Conservation (phyloP, 2,113 vertebrate genomes). For the Passer montanus region DNA sequence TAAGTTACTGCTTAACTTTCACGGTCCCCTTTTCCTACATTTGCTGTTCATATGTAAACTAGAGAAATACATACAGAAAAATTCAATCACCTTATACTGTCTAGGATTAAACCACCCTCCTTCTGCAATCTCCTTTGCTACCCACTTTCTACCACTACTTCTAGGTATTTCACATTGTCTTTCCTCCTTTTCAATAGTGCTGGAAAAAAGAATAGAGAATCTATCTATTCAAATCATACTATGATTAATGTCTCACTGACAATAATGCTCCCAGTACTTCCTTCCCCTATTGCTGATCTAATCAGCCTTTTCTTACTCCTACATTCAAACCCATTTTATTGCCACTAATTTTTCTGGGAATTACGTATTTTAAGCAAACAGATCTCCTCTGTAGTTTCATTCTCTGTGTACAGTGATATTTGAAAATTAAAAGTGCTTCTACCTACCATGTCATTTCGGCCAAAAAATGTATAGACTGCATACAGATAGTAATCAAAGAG, state of each 20-base stretch:
- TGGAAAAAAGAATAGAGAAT: neutral
- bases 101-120: neutral
- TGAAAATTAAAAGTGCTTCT: neutral
- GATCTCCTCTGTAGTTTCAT: neutral
- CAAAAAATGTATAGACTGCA: constrained; percentile 96
- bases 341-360: neutral
- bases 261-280: neutral
- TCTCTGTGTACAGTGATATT: neutral
- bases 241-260: neutral
- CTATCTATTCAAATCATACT: neutral
- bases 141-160: neutral
- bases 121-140: neutral
- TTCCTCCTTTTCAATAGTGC: neutral
- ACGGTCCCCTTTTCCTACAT: neutral
- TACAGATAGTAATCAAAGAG: constrained; percentile 99
- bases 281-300: neutral
- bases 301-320: neutral
- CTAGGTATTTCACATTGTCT: neutral
- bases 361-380: neutral
- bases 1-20: neutral
- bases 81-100: neutral
- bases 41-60: neutral
- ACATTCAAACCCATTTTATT: neutral
- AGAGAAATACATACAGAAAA: neutral
- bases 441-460: constrained; percentile 94